These are phyloP conservation scores for Oligia fasciuncula DNA, from an alignment of 2,888 invertebrate species.

Conservation along the genomic window DNA sequence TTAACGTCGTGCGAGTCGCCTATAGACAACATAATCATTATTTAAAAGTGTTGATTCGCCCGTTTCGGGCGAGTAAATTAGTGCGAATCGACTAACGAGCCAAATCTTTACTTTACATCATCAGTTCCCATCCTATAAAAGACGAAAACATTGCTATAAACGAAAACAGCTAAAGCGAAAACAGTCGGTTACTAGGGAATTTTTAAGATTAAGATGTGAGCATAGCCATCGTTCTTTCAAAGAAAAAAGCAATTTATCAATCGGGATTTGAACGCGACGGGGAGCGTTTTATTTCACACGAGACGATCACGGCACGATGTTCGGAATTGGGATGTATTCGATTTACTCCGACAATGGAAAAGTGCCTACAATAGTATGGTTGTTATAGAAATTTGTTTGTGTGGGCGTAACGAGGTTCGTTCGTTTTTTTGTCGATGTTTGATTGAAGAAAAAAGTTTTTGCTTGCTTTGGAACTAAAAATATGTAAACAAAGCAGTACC, in stretches of 20 bases:
- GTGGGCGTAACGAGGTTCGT: constrained; percentile 6
- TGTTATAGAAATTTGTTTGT: constrained; percentile 44
- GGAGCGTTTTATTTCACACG: constrained; percentile 43
- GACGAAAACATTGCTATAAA: constrained; percentile 26
- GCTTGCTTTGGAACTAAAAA: not conserved
- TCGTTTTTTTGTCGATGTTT: constrained; percentile 7
- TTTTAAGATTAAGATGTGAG: constrained; percentile 65
- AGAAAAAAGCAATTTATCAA: constrained; percentile 71
- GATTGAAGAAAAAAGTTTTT: not conserved
- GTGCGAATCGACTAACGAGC: not conserved
- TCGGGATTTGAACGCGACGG: constrained; percentile 51
- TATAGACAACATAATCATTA: not conserved
- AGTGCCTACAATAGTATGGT: constrained; percentile 25
- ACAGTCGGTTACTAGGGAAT: constrained; percentile 56
- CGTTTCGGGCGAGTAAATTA: not conserved
- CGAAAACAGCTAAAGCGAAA: constrained; percentile 40
- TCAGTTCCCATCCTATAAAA: constrained; percentile 18
- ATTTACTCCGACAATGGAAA: constrained; percentile 43
- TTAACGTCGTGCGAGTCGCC: not conserved
- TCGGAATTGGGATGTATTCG: constrained; percentile 34
- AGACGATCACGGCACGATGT: constrained; percentile 54
- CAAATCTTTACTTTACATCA: constrained; percentile 21
- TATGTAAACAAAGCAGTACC: not conserved
- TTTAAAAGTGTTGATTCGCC: not conserved
- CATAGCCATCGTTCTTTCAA: constrained; percentile 56